Evolutionary conservation across 2,113 vertebrate genomes (phyloP), one percentile per base, ranked within the genome.

Genomic region (Salvator merianae): DNA sequence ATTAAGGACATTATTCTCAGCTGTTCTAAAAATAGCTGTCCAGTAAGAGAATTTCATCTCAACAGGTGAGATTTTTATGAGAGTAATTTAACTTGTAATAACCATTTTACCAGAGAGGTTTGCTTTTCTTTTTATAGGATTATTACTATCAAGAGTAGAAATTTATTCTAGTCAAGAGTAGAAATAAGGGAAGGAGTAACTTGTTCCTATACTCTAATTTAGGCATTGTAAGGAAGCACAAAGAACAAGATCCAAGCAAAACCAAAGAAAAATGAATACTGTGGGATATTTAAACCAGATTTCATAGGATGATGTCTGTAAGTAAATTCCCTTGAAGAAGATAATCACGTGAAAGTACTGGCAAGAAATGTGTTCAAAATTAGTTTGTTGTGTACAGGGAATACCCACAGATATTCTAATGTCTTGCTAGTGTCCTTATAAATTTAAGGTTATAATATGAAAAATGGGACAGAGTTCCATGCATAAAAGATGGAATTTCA

Each of bases 21-120:
- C 9, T 72, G 43, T 5, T 3, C 88, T 90, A 93, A 87, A 93
- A 90, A 93, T 90, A 93, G 79, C 87, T 59, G 0, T 47, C 22
- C 28, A 28, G 0, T 91, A 93, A 93, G 90, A 93, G 88, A 91
- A 92, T 91, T 91, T 81, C 73, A 84, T 88, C 53, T 3, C 2
- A 87, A 28, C 53, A 82, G 36, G 36, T 85, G 47, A 86, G 89
- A 77, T 85, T 75, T 88, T 73, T 87, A 85, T 89, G 90, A 88
- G 83, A 89, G 89, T 93, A 81, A 92, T 88, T 87, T 90, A 88
- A 92, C 89, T 89, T 63, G 89, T 40, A 89, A 9, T 26, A 78
- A 0, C 22, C 3, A 73, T 2, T 78, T 69, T 6, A 62, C 65
- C 13, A 32, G 66, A 79, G 36, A 65, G n/a, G 79, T 88, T 74